Evolutionary conservation across 2,113 vertebrate genomes (phyloP), one percentile per base, ranked within the genome.

Genomic region (Gasterosteus nipponicus): DNA sequence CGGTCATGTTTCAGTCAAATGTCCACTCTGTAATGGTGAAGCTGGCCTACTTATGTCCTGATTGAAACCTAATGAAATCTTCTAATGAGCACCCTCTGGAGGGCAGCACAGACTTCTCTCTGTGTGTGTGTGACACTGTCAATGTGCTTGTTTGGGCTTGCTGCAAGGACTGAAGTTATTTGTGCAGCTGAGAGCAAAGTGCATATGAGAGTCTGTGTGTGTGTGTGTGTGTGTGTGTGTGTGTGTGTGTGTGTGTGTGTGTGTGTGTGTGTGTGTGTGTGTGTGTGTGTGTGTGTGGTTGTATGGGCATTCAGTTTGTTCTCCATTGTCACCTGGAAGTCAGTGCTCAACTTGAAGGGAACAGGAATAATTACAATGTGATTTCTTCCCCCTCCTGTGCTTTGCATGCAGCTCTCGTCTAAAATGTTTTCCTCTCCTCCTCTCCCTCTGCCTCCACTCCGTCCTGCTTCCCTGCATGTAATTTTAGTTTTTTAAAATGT

Each of bases 41-140:
- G 75, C 82, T 74, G 82, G 69, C 85, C 87, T 87, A 81, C 78
- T 89, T 87, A 81, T 81, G 78, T 74, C 69, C 77, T 80, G 88
- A 89, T 87, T 89, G 78, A 87, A 89, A 84, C 81, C 78, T 84
- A 90, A 92, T 92, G 82, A 83, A 90, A 84, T 89, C 58, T 88
- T 92, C 83, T 87, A 92, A 91, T 88, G 88, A 91, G 88, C 70
- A 84, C 73, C 63, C 67, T 88, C 89, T 83, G 83, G 61, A 90
- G 88, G 78, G 64, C 22, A n/a, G 63, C 35, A 42, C 77, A 73
- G 42, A 76, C 73, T 18, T n/a, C 56, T 19, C 10, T 65, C n/a
- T 18, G 53, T 66, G 31, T 19, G 6, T 57, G 46, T 69, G 39
- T 51, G 38, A 33, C n/a, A 33, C 18, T 66, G 74, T 56, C 26